These are phyloP conservation scores for Cyclura pinguis DNA, from an alignment of 2,797 vertebrate species.

Conservation along the genomic window DNA sequence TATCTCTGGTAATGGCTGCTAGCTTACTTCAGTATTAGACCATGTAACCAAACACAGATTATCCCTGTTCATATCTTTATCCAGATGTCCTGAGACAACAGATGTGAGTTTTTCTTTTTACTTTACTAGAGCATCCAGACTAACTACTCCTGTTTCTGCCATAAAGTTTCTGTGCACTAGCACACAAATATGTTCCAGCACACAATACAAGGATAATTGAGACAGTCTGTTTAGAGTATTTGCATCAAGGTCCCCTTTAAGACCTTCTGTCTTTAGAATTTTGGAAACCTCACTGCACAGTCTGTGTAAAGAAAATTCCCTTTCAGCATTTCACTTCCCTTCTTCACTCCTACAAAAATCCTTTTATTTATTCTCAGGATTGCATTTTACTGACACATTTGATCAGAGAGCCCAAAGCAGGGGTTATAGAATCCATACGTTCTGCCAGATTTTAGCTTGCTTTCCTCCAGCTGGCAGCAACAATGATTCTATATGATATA, in stretches of 20 bases:
- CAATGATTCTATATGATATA: conserved; percentile 30
- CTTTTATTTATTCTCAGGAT: conserved; percentile 17
- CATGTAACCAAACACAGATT: too few species aligned
- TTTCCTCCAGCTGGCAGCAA: conserved; percentile 30
- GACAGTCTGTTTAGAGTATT: too few species aligned
- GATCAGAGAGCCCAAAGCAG: conserved; percentile 43
- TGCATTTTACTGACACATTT: conserved; percentile 46
- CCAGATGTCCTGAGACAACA: too few species aligned
- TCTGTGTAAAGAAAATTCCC: neutral
- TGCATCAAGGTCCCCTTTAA: neutral
- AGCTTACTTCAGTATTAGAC: too few species aligned
- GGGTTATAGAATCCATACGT: neutral
- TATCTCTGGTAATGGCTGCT: too few species aligned
- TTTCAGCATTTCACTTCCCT: neutral
- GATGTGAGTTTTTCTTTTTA: too few species aligned
- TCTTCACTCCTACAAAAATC: neutral
- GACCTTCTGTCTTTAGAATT: neutral
- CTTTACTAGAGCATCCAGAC: too few species aligned
- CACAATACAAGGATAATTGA: too few species aligned
- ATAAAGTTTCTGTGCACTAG: too few species aligned
- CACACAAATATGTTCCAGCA: too few species aligned
- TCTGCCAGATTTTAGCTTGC: conserved; percentile 16
- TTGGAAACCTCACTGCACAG: neutral
- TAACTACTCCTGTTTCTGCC: too few species aligned
- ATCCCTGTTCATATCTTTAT: too few species aligned